Conservation (phyloP, 2,113 vertebrate genomes). For the Malaclemys terrapin region DNA sequence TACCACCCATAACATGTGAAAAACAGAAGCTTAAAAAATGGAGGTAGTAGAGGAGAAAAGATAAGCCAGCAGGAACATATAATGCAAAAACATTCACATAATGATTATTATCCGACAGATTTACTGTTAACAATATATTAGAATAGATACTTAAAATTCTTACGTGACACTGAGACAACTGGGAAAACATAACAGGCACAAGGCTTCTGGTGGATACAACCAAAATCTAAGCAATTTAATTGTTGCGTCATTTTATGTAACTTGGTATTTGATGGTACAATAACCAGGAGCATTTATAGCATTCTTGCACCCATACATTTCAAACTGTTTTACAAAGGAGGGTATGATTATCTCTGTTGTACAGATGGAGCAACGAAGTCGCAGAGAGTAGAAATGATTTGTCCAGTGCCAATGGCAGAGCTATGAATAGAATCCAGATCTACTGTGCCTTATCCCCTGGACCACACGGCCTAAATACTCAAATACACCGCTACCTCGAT, state of each 20-base stretch:
- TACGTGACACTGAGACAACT: not conserved
- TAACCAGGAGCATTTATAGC: not conserved
- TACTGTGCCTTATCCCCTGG: too few species aligned
- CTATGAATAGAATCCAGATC: not conserved
- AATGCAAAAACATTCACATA: not conserved
- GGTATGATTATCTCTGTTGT: not conserved
- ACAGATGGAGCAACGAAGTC: not conserved
- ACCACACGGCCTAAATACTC: not conserved
- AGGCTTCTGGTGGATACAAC: not conserved
- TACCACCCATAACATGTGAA: not conserved
- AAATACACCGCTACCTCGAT: not conserved
- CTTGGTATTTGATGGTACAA: not conserved
- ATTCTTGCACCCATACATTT: not conserved
- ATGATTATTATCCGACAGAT: not conserved
- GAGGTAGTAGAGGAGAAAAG: not conserved
- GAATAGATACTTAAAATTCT: not conserved
- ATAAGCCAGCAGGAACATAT: not conserved
- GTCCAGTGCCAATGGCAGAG: not conserved
- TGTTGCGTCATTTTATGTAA: not conserved
- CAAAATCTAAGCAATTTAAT: not conserved
- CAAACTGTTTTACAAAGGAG: not conserved
- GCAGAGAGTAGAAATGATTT: not conserved
- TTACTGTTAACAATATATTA: not conserved
- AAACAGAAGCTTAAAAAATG: not conserved
- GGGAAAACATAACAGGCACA: not conserved